Conservation (phyloP, 2,888 invertebrate genomes). For the Spisula subtruncata region DNA sequence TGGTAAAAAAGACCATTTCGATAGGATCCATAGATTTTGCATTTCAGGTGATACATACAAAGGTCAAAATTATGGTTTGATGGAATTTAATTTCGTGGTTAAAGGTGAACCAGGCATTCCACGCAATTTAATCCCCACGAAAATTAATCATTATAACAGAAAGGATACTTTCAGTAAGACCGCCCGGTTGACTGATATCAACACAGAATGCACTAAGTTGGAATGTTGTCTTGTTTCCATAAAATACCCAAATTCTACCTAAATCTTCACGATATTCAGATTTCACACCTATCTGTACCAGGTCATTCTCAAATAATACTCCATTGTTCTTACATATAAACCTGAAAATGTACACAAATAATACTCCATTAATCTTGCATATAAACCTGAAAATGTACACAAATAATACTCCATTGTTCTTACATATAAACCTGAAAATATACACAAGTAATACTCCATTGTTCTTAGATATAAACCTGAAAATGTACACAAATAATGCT, state of each 20-base stretch:
- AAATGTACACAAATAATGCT: conserved; percentile 98
- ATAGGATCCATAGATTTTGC: no score
- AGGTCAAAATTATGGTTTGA: no score
- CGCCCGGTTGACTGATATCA: conserved; percentile 92
- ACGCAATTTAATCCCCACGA: no score
- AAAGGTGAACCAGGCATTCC: no score
- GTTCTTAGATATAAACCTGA: no score
- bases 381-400: conserved; percentile 90
- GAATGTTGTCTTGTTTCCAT: conserved; percentile 96
- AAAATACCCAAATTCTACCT: conserved; percentile 97
- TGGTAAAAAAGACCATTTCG: no score
- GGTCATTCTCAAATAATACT: conserved; percentile 98
- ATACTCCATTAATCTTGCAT: not conserved
- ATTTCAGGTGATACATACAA: no score
- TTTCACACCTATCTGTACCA: conserved; percentile 98
- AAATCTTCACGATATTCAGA: conserved; percentile 98
- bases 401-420: conserved; percentile 99
- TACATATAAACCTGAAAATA: conserved; percentile 88
- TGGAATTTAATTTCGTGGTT: no score
- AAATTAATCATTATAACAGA: no score
- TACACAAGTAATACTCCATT: not conserved
- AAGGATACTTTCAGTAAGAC: conserved; percentile 91
- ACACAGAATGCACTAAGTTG: conserved; percentile 91
- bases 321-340: conserved; percentile 95
- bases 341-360: conserved; percentile 74